Base-by-base conservation (phyloP, 2,888 invertebrate genomes). In the Halictus quadricinctus region DNA sequence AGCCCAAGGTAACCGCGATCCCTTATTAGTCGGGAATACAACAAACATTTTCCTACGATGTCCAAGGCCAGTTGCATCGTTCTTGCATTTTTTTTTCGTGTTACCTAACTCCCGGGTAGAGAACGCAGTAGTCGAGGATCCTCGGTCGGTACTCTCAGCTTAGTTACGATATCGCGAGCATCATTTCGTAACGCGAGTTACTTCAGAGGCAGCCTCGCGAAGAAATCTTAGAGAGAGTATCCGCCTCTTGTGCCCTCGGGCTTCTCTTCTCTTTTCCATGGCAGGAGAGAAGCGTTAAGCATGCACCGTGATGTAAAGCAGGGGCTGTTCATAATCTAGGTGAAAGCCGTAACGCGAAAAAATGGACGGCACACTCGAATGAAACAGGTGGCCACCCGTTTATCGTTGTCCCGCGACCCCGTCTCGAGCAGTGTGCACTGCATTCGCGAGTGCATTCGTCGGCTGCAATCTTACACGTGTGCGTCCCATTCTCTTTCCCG, bases 201-300 rank as follows among this genome's bases (percentile, higher is more conserved):
- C 73, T 72, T 58, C 75, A 58, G 69, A 58, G 66, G 36, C 36
- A 54, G 41, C n/a, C 69, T 75, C 36, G 43, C 41, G 70, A 70
- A 76, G 48, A 80, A 80, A 72, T 76, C 76, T 80, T 80, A n/a
- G 43, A 76, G 66, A 25, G 21, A 74, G 69, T 48, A 72, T 72
- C 70, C 80, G 41, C 43, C 58, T 48, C 70, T 80, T 21, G 36
- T 72, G 43, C 60, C 15, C 36, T 18, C 18, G 46, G 21, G 25
- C 64, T 6, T 15, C 64, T 41, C 25, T 21, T 58, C 43, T 41
- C 54, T 73, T 73, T 48, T n/a, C 21, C 48, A 21, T 41, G 21
- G 21, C 10, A 8, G 21, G 54, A 54, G 21, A 21, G 15, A 73
- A 48, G 66, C 73, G 79, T 73, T 73, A 79, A 79, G 72, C 50